Percentiles rank a stretch among this genome's conserved stretches.
These are phyloP conservation scores for Chionoecetes opilio DNA, from an alignment of 1,140 invertebrate genomes.

Conservation along the genomic window DNA sequence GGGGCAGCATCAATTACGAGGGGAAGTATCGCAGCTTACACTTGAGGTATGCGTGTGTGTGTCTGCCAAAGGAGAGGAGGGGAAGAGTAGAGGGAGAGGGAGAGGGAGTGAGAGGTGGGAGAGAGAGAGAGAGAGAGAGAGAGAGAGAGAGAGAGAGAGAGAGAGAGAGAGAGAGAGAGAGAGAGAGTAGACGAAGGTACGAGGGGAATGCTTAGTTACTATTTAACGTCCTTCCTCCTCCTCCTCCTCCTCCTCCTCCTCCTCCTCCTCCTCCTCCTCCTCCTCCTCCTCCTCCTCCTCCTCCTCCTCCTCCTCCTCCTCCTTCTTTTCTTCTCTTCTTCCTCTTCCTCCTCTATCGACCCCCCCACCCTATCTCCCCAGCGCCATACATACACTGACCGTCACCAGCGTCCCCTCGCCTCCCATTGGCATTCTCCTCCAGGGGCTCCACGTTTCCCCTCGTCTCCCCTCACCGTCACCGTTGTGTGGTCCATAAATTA, in stretches of 20 bases:
- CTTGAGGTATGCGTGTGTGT: slow-evolving; percentile 52
- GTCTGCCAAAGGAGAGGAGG: background rate
- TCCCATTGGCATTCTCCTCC: background rate
- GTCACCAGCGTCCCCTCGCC: background rate
- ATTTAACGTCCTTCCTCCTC: background rate
- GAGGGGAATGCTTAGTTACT: background rate
- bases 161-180: background rate
- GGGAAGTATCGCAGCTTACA: background rate
- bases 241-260: slow-evolving; percentile 41
- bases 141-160: background rate
- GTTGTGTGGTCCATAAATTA: background rate
- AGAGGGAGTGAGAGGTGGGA: background rate
- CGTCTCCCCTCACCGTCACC: background rate
- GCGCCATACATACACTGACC: background rate
- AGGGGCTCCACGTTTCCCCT: background rate
- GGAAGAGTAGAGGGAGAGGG: background rate
- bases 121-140: background rate
- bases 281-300: slow-evolving; percentile 23
- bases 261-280: slow-evolving; percentile 34
- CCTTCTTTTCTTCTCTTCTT: background rate
- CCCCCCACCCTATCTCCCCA: background rate
- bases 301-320: background rate
- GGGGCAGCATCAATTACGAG: background rate
- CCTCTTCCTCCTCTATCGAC: no score
- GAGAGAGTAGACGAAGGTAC: background rate